Conservation (phyloP, 2,797 vertebrate genomes). For the Acipenser transmontanus region DNA sequence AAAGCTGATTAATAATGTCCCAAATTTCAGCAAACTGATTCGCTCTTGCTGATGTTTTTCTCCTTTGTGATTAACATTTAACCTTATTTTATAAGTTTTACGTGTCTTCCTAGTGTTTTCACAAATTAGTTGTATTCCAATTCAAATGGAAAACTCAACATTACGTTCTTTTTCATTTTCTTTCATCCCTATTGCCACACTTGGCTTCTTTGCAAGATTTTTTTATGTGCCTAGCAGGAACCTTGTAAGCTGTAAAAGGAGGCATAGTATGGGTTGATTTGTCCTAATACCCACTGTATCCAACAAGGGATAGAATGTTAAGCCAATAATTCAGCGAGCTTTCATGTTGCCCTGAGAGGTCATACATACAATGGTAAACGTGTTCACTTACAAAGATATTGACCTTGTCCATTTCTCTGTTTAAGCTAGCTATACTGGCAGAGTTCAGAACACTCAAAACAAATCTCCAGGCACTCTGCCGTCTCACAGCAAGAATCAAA, state of each 20-base stretch:
- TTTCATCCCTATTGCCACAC: conserved; percentile 15
- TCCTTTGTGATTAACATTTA: conserved; percentile 67
- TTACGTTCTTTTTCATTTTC: too few relatives aligned
- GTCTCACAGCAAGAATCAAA: conserved; percentile 58
- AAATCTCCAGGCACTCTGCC: conserved; percentile 57
- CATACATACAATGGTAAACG: conserved; percentile 33
- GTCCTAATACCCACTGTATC: too few relatives aligned
- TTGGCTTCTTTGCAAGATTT: too few relatives aligned
- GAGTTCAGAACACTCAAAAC: conserved; percentile 52
- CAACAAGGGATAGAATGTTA: background rate
- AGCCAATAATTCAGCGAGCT: conserved; percentile 5
- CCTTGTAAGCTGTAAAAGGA: too few relatives aligned
- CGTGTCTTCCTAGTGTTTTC: conserved; percentile 40
- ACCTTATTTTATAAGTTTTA: conserved; percentile 41
- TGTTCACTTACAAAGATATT: conserved; percentile 40
- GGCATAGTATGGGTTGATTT: too few relatives aligned
- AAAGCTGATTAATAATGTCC: conserved; percentile 60
- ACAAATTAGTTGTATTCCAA: conserved; percentile 36
- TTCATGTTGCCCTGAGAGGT: conserved; percentile 13
- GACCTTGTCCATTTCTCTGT: conserved; percentile 43
- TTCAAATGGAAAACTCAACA: too few relatives aligned
- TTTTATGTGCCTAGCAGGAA: too few relatives aligned
- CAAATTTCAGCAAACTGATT: conserved; percentile 54
- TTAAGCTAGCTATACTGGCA: conserved; percentile 50
- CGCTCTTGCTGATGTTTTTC: conserved; percentile 49